Evolutionary conservation across 2,797 vertebrate genomes (phyloP).

Genomic region (Sebastes vulpes): DNA sequence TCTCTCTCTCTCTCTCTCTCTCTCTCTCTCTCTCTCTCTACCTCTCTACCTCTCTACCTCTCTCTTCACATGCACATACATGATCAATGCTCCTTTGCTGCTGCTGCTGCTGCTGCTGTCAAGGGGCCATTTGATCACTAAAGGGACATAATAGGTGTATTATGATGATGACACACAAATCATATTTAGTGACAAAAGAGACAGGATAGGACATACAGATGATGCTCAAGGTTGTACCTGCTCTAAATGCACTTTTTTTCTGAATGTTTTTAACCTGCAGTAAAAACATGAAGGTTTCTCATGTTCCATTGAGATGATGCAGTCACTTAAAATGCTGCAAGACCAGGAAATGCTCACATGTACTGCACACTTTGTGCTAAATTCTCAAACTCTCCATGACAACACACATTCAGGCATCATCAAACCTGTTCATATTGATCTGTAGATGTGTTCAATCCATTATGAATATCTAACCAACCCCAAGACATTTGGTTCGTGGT

Average conservation of each 20-base stretch:
- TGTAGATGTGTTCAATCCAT: background rate
- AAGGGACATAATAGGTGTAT: constrained; percentile 20
- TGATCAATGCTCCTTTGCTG: constrained; percentile 50
- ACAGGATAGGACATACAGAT: background rate
- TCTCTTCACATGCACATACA: constrained; percentile 24
- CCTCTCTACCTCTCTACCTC: background rate
- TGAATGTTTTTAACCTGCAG: background rate
- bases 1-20: background rate
- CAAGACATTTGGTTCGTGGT: background rate
- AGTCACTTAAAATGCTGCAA: background rate
- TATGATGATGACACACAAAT: constrained; percentile 2
- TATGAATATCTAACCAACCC: constrained; percentile 13
- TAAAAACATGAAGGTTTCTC: background rate
- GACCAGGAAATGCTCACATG: background rate
- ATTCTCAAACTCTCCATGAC: background rate
- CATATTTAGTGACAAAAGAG: background rate
- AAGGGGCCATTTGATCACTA: constrained; percentile 59
- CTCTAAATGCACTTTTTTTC: background rate
- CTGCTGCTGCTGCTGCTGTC: constrained; percentile 33
- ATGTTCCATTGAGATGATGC: background rate
- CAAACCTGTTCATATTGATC: background rate
- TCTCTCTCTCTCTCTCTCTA: background rate
- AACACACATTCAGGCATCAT: background rate
- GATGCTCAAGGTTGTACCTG: background rate
- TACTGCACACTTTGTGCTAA: background rate